Conservation (phyloP, 2,797 vertebrate species). For the Poeciliopsis presidionis region DNA sequence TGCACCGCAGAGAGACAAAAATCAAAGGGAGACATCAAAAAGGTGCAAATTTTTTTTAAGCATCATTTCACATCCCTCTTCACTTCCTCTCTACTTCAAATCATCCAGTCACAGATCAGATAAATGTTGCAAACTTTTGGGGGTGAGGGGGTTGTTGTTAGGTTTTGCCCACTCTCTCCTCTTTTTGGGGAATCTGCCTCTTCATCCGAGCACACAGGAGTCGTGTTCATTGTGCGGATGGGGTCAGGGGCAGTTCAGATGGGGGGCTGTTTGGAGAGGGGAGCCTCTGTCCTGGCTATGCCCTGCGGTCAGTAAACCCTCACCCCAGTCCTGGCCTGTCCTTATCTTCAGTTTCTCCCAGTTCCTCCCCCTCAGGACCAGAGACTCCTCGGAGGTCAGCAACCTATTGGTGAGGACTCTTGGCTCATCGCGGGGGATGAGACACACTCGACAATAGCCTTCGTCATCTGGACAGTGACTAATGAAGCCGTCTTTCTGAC, state of each 20-base stretch:
- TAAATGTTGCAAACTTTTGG: conserved; percentile 45
- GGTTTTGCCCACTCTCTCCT: conserved; percentile 5
- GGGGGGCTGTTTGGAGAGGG: conserved; percentile 52
- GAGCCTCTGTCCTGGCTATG: conserved; percentile 52
- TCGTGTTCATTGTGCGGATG: conserved; percentile 54
- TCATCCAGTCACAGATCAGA: conserved; percentile 41
- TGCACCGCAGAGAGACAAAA: conserved; percentile 44
- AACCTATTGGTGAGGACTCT: conserved; percentile 77
- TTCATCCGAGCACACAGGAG: conserved; percentile 66
- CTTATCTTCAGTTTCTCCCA: conserved; percentile 35
- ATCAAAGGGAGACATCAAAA: conserved; percentile 73
- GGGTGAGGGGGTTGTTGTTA: background rate
- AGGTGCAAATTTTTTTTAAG: conserved; percentile 45
- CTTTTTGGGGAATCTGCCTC: conserved; percentile 54
- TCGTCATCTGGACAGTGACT: conserved; percentile 82
- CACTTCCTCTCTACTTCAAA: conserved; percentile 33
- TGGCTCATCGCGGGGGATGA: conserved; percentile 76
- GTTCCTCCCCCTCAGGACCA: conserved; percentile 47
- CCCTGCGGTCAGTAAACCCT: conserved; percentile 49
- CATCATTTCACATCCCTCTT: conserved; percentile 38
- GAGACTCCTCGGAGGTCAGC: conserved; percentile 75
- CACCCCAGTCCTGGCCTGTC: conserved; percentile 41
- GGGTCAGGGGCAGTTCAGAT: conserved; percentile 78
- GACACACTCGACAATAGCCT: conserved; percentile 79
- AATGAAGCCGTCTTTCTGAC: conserved; percentile 79